Percentiles rank a stretch among this genome's conserved stretches.
These are phyloP conservation scores for Pelosia muscerda DNA, from an alignment of 2,888 invertebrate genomes.

Conservation along the genomic window DNA sequence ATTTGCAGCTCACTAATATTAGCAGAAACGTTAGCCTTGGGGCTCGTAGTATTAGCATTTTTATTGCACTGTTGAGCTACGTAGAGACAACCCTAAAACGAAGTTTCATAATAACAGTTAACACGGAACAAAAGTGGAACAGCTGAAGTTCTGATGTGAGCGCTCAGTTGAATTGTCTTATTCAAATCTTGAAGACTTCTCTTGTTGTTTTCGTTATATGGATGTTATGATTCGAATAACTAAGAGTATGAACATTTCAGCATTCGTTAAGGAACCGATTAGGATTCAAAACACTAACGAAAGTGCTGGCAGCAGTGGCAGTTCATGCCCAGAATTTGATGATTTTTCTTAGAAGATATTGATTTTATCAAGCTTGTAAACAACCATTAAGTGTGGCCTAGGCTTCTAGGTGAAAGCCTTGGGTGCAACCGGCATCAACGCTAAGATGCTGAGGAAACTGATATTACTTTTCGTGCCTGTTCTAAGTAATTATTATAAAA, in stretches of 20 bases:
- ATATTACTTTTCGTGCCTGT: too few species aligned
- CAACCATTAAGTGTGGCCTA: too few species aligned
- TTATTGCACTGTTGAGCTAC: conserved; percentile 40
- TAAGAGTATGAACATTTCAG: neutral
- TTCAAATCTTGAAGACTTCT: conserved; percentile 59
- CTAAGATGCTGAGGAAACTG: too few species aligned
- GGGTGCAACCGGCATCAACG: too few species aligned
- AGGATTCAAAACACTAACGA: too few species aligned
- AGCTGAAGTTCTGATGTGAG: conserved; percentile 60
- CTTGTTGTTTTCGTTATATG: conserved; percentile 51
- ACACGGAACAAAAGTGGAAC: conserved; percentile 63
- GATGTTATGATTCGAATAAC: conserved; percentile 37
- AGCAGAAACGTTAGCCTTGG: conserved; percentile 42
- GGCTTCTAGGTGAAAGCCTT: too few species aligned
- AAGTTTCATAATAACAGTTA: conserved; percentile 70
- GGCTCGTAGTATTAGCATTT: conserved; percentile 49
- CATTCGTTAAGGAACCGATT: too few species aligned
- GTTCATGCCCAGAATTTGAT: too few species aligned
- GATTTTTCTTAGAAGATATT: too few species aligned
- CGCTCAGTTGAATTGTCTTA: conserved; percentile 55
- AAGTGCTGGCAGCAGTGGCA: too few species aligned
- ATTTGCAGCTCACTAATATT: conserved; percentile 31
- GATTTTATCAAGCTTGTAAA: too few species aligned
- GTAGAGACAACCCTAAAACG: conserved; percentile 53
- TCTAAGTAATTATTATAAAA: too few species aligned